Base-by-base conservation (phyloP, 2,113 vertebrate species). In the Etia nguti region DNA sequence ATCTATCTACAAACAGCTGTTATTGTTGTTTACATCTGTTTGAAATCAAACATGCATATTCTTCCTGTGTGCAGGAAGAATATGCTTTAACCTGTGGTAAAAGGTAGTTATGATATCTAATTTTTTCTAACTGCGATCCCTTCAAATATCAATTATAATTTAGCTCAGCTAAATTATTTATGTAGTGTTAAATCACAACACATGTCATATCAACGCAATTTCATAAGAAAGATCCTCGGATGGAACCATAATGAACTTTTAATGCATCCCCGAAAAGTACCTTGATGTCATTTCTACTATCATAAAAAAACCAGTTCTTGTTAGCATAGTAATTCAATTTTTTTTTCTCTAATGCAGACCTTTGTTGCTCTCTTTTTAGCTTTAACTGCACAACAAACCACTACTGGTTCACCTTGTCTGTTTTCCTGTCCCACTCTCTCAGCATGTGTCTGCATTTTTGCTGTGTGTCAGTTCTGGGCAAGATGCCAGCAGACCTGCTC, bases 401-500 rank as follows among this genome's bases (percentile, higher is more conserved):
- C 84, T 77, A 52, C 85, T 92, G 86, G 57, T 91, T 92, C 83
- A 86, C 91, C 84, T 87, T 82, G 86, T 93, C 88, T 90, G 80
- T 92, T 81, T 89, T 88, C 82, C 80, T 92, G 90, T 89, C 82
- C 87, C 75, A 10, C 52, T 90, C 86, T 85, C 81, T 88, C 83
- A 77, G 86, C 84, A 88, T 91, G 89, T 82, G 88, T 94, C 88
- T 92, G 80, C 90, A 84, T 92, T 83, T 93, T 79, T 88, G 84
- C 87, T 85, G 82, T 86, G 89, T 92, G 91, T 91, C 91, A 93
- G 89, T 86, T 70, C 90, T 90, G 82, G 94, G 95, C 88, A 59
- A 29, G 11, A 36, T 81, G 92, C 95, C 94, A 94, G 86, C 48
- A 89, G 88, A 90, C 89, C 92, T 95, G 93, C 90, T 94, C 92